Evolutionary conservation across 2,113 vertebrate genomes (phyloP).

Genomic region (Syngnathus typhle): DNA sequence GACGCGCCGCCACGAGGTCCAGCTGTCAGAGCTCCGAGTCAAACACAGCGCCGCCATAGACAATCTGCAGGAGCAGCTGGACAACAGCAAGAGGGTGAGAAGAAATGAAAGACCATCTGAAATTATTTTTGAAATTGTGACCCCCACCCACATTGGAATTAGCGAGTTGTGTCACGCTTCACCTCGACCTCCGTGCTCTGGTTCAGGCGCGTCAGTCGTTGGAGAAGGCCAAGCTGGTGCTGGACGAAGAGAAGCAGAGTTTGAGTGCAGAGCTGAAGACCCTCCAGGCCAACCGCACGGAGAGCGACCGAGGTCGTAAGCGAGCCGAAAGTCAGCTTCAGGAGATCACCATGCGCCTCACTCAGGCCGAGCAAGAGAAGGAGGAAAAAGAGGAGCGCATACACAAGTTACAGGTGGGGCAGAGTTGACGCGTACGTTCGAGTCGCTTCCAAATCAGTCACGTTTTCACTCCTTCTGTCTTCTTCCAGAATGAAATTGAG

Average conservation of each 20-base stretch:
- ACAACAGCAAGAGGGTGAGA: slow-evolving; percentile 81
- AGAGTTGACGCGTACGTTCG: background rate
- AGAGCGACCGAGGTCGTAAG: slow-evolving; percentile 79
- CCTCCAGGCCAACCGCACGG: slow-evolving; percentile 72
- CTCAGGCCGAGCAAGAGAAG: slow-evolving; percentile 74
- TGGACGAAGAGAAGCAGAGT: slow-evolving; percentile 76
- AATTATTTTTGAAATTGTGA: too few relatives aligned
- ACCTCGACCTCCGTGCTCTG: background rate
- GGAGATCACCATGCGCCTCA: slow-evolving; percentile 72
- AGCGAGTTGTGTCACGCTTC: too few relatives aligned
- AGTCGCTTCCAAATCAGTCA: background rate
- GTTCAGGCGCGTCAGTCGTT: slow-evolving; percentile 72
- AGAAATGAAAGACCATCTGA: background rate
- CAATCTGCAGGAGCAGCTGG: slow-evolving; percentile 80
- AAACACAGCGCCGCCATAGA: slow-evolving; percentile 78
- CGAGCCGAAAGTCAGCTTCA: slow-evolving; percentile 78
- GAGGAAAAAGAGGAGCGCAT: slow-evolving; percentile 73
- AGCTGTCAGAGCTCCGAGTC: slow-evolving; percentile 80
- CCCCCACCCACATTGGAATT: too few relatives aligned
- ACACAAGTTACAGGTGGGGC: slow-evolving; percentile 73
- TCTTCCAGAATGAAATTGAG: slow-evolving; percentile 78
- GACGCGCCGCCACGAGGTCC: slow-evolving; percentile 71
- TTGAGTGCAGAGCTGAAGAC: slow-evolving; percentile 72
- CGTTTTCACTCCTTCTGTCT: background rate
- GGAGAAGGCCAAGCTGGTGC: slow-evolving; percentile 76